Conservation (phyloP, 2,113 vertebrate species). For the Periophthalmus modestus region DNA sequence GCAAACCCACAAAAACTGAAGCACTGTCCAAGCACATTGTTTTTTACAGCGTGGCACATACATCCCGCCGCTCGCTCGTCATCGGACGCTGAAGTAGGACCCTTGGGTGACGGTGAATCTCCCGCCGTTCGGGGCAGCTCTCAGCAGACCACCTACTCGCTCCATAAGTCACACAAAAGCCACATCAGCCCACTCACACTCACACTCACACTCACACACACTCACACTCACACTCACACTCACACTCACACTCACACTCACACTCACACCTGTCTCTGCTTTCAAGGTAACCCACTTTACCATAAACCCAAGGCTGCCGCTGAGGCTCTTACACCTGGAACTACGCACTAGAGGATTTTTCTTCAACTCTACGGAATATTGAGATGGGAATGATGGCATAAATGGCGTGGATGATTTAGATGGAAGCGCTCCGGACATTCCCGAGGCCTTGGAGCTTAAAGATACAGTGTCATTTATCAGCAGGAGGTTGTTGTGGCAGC, state of each 20-base stretch:
- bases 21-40: too few relatives aligned
- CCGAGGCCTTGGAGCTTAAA: not conserved
- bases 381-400: not conserved
- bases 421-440: not conserved
- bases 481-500: not conserved
- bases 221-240: not conserved
- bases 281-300: constrained; percentile 8
- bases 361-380: not conserved
- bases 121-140: constrained; percentile 17
- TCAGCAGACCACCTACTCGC: constrained; percentile 15
- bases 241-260: not conserved
- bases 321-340: not conserved
- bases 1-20: too few relatives aligned
- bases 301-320: not conserved
- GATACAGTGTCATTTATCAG: not conserved
- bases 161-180: too few relatives aligned
- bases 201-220: too few relatives aligned
- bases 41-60: not conserved
- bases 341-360: not conserved
- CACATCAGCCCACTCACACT: not conserved
- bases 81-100: constrained; percentile 3
- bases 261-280: not conserved
- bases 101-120: constrained; percentile 11
- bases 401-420: not conserved
- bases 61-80: not conserved